Conservation (phyloP, 1,140 invertebrate species). For the Calosoma granatense region DNA sequence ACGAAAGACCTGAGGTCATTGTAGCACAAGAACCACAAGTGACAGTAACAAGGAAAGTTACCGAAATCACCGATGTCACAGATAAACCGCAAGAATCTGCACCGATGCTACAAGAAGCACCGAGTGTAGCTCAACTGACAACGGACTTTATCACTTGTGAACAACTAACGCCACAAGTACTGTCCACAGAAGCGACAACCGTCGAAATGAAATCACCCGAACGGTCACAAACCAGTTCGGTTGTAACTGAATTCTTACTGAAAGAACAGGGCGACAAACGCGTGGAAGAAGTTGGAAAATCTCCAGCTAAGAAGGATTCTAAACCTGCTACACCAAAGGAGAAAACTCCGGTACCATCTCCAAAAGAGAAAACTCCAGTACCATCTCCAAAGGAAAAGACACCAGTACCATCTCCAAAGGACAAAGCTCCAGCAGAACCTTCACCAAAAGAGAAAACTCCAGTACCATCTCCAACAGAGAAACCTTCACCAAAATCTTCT, state of each 20-base stretch:
- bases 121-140: constrained; percentile 16
- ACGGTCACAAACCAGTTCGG: not conserved
- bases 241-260: not conserved
- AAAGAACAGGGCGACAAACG: not conserved
- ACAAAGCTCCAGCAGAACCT: no score
- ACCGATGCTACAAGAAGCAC: constrained; percentile 18
- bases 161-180: not conserved
- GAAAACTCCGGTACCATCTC: no score
- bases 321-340: no score
- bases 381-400: no score
- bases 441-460: no score
- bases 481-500: not conserved
- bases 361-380: no score
- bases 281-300: constrained; percentile 14
- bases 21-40: constrained; percentile 15
- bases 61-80: constrained; percentile 15
- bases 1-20: constrained; percentile 13
- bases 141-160: not conserved
- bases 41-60: constrained; percentile 20
- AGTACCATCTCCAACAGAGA: not conserved
- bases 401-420: no score
- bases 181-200: not conserved
- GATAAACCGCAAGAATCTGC: constrained; percentile 19
- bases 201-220: not conserved
- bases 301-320: constrained; percentile 18